Evolutionary conservation across 2,113 vertebrate species (phyloP).

Genomic region (Ophthalmolycus amberensis): DNA sequence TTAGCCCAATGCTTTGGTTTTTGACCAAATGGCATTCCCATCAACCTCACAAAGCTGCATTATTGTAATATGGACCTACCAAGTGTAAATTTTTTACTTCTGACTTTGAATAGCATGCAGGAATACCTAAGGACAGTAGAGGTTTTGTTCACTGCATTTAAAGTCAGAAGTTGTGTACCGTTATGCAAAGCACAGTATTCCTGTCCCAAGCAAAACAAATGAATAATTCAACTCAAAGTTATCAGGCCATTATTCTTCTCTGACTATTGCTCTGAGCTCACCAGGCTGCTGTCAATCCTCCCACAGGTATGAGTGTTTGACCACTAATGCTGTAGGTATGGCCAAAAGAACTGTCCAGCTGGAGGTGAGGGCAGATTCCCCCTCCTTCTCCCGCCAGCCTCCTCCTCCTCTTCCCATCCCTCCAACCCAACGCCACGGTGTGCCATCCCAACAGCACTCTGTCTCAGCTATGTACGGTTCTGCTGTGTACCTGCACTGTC

Average conservation of each 20-base stretch:
- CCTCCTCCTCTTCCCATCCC: conserved; percentile 60
- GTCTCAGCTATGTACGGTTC: conserved; percentile 84
- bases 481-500: conserved; percentile 84
- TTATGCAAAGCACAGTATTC: not conserved
- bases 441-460: conserved; percentile 74
- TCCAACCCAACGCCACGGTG: conserved; percentile 36
- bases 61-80: not conserved
- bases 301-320: conserved; percentile 80
- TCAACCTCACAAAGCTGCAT: not conserved
- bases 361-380: conserved; percentile 70
- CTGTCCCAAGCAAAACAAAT: not conserved
- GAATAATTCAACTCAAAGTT: conserved; percentile 1
- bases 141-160: not conserved
- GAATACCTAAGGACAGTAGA: not conserved
- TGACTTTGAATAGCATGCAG: not conserved
- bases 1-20: not conserved
- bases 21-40: not conserved
- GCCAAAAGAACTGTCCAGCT: conserved; percentile 77
- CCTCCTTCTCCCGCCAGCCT: conserved; percentile 38
- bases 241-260: not conserved
- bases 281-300: conserved; percentile 10
- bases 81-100: not conserved
- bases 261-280: not conserved
- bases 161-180: not conserved
- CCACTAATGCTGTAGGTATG: conserved; percentile 79